Percentiles rank a stretch among this genome's conserved stretches.
Conservation (phyloP, 2,797 vertebrate genomes). For the Nyctalus aviator region DNA sequence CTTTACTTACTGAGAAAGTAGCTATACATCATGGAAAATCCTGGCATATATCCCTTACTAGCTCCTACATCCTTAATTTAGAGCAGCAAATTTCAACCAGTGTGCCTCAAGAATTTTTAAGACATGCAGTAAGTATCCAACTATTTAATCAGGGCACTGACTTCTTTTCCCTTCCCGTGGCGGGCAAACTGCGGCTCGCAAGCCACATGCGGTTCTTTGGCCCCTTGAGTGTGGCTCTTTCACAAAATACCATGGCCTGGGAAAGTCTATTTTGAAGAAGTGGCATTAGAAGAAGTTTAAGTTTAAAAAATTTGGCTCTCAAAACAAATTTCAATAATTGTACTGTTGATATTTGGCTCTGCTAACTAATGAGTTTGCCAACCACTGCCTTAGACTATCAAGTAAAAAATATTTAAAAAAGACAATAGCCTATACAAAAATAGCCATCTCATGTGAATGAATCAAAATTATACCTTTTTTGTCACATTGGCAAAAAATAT, state of each 20-base stretch:
- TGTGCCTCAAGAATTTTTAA: not conserved
- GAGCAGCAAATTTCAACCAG: not conserved
- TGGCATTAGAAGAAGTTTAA: too few species aligned
- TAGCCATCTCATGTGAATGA: not conserved
- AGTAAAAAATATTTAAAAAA: not conserved
- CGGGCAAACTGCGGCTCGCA: too few species aligned
- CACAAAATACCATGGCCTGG: too few species aligned
- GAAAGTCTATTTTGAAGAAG: too few species aligned
- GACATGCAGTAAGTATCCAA: not conserved
- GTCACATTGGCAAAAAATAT: not conserved
- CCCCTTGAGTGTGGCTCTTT: too few species aligned
- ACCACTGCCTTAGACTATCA: not conserved
- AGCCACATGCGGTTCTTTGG: too few species aligned
- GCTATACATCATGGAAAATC: not conserved
- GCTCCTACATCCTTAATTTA: not conserved
- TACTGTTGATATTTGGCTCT: too few species aligned
- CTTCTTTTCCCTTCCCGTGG: not conserved
- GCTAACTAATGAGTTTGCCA: too few species aligned
- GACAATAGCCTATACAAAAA: not conserved
- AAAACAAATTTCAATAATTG: too few species aligned
- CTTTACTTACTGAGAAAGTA: slow-evolving; percentile 19
- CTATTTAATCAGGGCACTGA: not conserved
- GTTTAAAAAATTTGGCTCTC: too few species aligned
- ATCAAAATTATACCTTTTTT: not conserved
- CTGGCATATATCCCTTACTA: not conserved